Conservation (phyloP, 2,113 vertebrate species). For the Chaetodon auriga region DNA sequence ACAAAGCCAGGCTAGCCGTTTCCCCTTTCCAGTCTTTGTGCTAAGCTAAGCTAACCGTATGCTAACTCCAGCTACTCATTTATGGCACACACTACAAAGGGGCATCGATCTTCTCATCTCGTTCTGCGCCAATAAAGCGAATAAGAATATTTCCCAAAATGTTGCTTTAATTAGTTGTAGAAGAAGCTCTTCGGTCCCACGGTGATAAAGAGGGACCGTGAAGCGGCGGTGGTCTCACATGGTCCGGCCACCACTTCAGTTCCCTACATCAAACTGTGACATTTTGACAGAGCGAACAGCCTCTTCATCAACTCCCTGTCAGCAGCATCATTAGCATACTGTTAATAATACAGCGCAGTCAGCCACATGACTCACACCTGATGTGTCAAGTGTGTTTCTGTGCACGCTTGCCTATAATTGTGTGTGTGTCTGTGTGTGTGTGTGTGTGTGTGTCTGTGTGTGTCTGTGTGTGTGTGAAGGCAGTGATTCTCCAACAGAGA, state of each 20-base stretch:
- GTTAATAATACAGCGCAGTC: constrained; percentile 62
- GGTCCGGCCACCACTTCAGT: background rate
- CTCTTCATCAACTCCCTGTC: background rate
- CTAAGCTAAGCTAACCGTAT: background rate
- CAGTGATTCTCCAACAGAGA: constrained; percentile 58
- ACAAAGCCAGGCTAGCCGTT: background rate
- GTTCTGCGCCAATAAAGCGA: background rate
- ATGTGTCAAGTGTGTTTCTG: constrained; percentile 50
- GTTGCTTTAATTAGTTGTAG: background rate
- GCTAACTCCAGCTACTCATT: background rate
- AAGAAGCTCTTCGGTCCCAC: background rate
- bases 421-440: background rate
- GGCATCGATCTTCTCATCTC: background rate
- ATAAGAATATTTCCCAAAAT: background rate
- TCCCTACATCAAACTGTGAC: constrained; percentile 27
- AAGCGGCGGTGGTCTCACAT: background rate
- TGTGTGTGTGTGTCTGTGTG: constrained; percentile 19
- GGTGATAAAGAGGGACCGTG: background rate
- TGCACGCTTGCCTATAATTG: constrained; percentile 31
- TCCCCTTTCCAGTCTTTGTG: background rate
- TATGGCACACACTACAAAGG: background rate
- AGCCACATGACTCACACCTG: constrained; percentile 67
- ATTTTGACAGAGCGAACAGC: constrained; percentile 25
- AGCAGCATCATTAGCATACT: constrained; percentile 50
- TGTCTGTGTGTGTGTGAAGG: constrained; percentile 25